These are phyloP conservation scores for Cryptoblepharus egeriae DNA, from an alignment of 2,797 vertebrate genomes.

Conservation along the genomic window DNA sequence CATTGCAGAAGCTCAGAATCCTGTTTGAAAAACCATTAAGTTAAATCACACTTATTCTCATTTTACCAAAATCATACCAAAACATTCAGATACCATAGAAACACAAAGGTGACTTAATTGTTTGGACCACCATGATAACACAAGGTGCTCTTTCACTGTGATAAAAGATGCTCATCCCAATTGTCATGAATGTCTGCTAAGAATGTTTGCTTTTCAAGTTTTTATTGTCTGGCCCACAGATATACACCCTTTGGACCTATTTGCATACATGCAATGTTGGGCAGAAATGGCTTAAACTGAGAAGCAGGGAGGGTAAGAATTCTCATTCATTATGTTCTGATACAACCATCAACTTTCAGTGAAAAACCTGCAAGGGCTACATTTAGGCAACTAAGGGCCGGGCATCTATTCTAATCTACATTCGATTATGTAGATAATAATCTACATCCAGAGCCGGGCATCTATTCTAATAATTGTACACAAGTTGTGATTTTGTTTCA, in stretches of 20 bases:
- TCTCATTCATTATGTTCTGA: background rate
- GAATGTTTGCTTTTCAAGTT: no score
- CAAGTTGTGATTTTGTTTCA: constrained; percentile 79
- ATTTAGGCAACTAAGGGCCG: background rate
- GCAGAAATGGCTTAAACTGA: no score
- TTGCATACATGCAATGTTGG: no score
- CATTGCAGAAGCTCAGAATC: background rate
- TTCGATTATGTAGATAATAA: no score
- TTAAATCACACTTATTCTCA: background rate
- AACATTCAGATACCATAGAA: background rate
- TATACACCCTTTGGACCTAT: no score
- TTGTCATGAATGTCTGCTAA: background rate
- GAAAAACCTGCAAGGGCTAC: background rate
- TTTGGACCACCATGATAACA: no score
- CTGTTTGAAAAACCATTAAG: background rate
- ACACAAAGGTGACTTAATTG: background rate
- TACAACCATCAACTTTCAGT: background rate
- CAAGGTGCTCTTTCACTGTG: no score
- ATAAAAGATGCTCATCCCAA: background rate
- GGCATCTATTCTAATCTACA: no score
- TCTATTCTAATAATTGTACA: constrained; percentile 77
- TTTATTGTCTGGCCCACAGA: no score
- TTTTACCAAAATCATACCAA: background rate
- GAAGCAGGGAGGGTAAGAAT: background rate
- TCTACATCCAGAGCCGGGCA: no score